phyloP scores from a whole-genome alignment of 2,113 vertebrate species.

The Thryonomys swinderianus region DNA sequence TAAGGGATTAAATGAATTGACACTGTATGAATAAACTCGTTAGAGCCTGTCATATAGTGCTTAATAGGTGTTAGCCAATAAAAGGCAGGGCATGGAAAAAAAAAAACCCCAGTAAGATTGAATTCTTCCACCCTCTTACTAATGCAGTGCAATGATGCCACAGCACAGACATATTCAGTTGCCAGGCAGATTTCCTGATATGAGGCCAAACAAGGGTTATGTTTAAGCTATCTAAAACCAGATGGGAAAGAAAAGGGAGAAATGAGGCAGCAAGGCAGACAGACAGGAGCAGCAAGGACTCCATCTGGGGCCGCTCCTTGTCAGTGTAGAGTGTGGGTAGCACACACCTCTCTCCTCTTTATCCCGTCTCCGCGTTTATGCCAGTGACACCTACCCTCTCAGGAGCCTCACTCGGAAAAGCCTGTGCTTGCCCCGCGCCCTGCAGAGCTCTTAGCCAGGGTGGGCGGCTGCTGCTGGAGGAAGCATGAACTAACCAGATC shows the following conservation, averaged over 20 bases:
- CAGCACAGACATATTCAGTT: slow-evolving; percentile 2
- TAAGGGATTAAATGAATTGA: not conserved
- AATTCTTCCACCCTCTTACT: not conserved
- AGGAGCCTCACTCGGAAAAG: slow-evolving; percentile 33
- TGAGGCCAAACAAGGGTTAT: not conserved
- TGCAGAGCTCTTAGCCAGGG: slow-evolving; percentile 48
- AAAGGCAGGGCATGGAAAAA: not conserved
- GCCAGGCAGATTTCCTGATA: slow-evolving; percentile 47
- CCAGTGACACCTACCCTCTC: not conserved
- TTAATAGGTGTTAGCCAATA: not conserved
- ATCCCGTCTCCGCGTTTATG: not conserved
- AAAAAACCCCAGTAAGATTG: not conserved
- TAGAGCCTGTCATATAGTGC: not conserved
- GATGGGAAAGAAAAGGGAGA: not conserved
- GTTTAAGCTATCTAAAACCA: slow-evolving; percentile 36
- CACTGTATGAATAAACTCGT: not conserved
- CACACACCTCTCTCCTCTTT: not conserved
- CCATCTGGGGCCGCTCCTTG: not conserved
- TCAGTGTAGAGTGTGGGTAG: not conserved
- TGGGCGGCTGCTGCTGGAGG: not conserved
- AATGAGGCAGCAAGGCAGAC: not conserved
- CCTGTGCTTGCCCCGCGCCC: not conserved
- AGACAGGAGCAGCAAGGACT: not conserved
- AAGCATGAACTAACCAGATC: slow-evolving; percentile 33
- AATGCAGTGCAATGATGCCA: not conserved